Conservation (phyloP, 2,113 vertebrate genomes). For the Glaucomys volans region DNA sequence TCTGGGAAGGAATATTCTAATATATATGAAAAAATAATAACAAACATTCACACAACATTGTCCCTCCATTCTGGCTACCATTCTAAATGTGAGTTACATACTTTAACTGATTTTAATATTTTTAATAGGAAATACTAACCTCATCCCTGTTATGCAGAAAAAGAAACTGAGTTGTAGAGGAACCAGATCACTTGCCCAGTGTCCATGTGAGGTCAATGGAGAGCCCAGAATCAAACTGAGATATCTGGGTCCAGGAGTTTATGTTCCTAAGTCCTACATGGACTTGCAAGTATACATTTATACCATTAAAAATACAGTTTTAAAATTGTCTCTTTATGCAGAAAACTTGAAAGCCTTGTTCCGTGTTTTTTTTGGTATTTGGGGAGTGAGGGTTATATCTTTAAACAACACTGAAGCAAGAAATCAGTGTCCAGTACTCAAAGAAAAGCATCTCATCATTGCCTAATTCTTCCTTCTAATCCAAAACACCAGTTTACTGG, state of each 20-base stretch:
- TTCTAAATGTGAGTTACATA: background rate
- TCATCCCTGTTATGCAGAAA: background rate
- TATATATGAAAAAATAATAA: background rate
- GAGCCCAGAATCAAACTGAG: background rate
- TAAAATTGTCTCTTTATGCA: background rate
- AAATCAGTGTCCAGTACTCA: background rate
- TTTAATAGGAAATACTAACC: background rate
- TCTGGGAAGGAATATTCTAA: background rate
- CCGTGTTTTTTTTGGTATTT: background rate
- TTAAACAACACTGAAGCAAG: background rate
- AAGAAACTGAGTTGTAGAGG: background rate
- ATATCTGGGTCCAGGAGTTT: background rate
- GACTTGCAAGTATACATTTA: background rate
- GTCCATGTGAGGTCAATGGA: rapidly evolving
- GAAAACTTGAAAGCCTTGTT: background rate
- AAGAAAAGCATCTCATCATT: background rate
- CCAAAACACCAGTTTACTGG: too few species aligned
- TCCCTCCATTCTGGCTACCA: background rate
- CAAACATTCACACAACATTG: background rate
- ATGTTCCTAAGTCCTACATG: too few species aligned
- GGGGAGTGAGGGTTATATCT: background rate
- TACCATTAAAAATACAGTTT: background rate
- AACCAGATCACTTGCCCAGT: background rate
- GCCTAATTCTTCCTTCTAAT: background rate
- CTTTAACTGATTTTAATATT: background rate